phyloP scores from a whole-genome alignment of 2,797 vertebrate genomes.

The Muscicapa striata region DNA sequence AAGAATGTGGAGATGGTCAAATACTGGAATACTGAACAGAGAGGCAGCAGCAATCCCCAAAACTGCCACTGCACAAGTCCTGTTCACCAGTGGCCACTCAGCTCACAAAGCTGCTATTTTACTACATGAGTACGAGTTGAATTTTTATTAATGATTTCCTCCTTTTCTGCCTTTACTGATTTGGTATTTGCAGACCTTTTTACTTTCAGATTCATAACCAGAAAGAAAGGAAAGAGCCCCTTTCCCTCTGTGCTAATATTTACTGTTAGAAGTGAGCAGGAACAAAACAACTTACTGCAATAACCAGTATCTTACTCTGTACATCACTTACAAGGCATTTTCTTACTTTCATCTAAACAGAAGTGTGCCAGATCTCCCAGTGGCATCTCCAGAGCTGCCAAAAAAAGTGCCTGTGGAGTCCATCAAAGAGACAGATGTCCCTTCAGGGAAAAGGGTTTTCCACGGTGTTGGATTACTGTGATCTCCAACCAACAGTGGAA shows the following conservation, averaged over 20 bases:
- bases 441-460: slow-evolving; percentile 22
- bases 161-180: not conserved
- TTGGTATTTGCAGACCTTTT: not conserved
- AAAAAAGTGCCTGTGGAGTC: slow-evolving; percentile 35
- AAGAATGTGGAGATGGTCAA: not conserved
- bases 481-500: slow-evolving; percentile 65
- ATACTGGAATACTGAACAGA: not conserved
- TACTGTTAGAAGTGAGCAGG: not conserved
- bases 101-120: not conserved
- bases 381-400: slow-evolving; percentile 41
- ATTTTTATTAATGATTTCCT: not conserved
- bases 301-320: not conserved
- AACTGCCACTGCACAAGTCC: fast-evolving
- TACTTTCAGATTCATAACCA: not conserved
- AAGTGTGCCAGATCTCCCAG: slow-evolving; percentile 32
- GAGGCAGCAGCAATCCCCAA: not conserved
- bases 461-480: slow-evolving; percentile 58
- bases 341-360: slow-evolving; percentile 7
- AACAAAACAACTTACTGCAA: not conserved
- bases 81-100: not conserved
- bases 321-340: not conserved
- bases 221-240: fast-evolving
- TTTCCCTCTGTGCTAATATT: not conserved
- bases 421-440: slow-evolving; percentile 65
- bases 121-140: not conserved